These are phyloP conservation scores for Xenopus petersii DNA, from an alignment of 2,797 vertebrate species.

Conservation along the genomic window DNA sequence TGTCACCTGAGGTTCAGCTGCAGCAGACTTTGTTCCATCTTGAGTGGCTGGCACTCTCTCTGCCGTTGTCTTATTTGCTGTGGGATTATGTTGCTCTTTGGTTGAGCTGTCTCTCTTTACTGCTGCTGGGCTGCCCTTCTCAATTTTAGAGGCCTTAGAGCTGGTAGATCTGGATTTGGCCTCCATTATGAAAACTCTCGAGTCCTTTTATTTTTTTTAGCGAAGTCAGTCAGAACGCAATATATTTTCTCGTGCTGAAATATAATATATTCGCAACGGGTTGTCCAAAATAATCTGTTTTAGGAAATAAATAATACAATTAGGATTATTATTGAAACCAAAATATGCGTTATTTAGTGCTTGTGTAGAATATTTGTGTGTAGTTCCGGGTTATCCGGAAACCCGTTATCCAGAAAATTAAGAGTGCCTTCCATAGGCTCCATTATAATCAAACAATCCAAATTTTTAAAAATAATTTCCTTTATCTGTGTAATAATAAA, in stretches of 20 bases:
- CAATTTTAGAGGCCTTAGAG: slow-evolving; percentile 28
- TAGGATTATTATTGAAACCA: too few relatives aligned
- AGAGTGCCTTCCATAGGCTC: too few relatives aligned
- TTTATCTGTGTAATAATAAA: too few relatives aligned
- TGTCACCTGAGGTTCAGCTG: slow-evolving; percentile 51
- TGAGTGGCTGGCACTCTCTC: slow-evolving; percentile 63
- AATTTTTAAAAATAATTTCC: too few relatives aligned
- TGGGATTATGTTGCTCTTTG: slow-evolving; percentile 58
- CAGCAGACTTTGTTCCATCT: slow-evolving; percentile 65
- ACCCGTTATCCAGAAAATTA: too few relatives aligned
- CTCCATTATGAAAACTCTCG: slow-evolving; percentile 29
- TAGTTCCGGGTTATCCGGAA: too few relatives aligned
- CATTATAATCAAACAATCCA: too few relatives aligned
- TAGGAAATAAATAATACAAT: too few relatives aligned
- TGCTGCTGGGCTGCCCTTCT: slow-evolving; percentile 21
- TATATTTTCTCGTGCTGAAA: neutral
- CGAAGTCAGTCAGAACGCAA: neutral
- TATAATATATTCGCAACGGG: too few relatives aligned
- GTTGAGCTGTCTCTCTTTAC: slow-evolving; percentile 65
- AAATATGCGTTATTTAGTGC: too few relatives aligned
- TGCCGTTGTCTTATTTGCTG: slow-evolving; percentile 65
- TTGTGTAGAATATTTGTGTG: too few relatives aligned
- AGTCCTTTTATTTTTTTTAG: neutral
- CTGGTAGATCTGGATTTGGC: slow-evolving; percentile 31
- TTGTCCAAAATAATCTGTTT: too few relatives aligned